These are phyloP conservation scores for Falco punctatus DNA, from an alignment of 2,113 vertebrate genomes.

Conservation along the genomic window DNA sequence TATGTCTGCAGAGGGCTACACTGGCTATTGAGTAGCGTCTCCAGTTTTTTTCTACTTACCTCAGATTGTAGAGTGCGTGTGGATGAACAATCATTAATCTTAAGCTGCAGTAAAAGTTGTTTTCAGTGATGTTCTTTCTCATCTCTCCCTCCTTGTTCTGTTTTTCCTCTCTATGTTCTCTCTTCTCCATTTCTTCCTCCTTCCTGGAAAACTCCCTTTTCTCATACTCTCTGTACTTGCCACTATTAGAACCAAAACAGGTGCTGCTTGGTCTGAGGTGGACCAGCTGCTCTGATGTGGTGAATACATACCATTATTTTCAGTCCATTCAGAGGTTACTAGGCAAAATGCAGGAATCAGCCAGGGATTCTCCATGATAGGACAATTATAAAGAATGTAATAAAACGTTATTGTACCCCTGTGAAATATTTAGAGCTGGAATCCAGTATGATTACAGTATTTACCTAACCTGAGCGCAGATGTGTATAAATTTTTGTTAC, in stretches of 20 bases:
- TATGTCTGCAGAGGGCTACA: slow-evolving; percentile 53
- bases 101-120: slow-evolving; percentile 17
- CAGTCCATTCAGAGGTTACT: neutral
- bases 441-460: neutral
- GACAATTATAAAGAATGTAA: neutral
- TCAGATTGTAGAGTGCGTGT: neutral
- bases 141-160: neutral
- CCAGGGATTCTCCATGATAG: neutral
- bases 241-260: neutral
- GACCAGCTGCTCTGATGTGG: neutral
- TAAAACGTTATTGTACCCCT: neutral
- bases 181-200: neutral
- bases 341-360: neutral
- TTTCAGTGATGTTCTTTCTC: slow-evolving; percentile 15
- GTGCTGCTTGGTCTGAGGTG: neutral
- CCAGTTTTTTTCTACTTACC: slow-evolving; percentile 50
- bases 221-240: neutral
- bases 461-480: neutral
- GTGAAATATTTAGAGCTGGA: neutral
- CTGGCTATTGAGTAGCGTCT: slow-evolving; percentile 56
- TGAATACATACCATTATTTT: neutral
- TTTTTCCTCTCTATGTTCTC: neutral
- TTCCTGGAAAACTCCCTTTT: neutral
- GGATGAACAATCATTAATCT: slow-evolving; percentile 44
- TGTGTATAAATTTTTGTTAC: neutral